Conservation (phyloP, 2,888 invertebrate genomes). For the Lepidochitona cinerea region DNA sequence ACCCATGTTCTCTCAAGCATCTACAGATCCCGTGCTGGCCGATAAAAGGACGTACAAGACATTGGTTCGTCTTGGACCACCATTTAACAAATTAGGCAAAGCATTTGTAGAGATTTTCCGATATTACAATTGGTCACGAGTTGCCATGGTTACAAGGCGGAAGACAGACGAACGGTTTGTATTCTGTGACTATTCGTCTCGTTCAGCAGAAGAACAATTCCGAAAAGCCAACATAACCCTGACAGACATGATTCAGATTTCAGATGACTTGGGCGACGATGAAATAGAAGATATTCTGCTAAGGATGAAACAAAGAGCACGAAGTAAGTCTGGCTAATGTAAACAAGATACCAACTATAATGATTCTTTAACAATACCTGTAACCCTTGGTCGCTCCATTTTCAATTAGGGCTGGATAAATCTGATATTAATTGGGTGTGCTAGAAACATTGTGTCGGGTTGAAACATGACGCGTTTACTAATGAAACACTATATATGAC, state of each 20-base stretch:
- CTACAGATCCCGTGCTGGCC: constrained; percentile 48
- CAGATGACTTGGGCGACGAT: constrained; percentile 30
- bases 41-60: constrained; percentile 52
- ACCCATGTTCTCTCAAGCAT: constrained; percentile 56
- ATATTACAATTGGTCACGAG: constrained; percentile 43
- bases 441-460: too few relatives aligned
- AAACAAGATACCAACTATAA: too few relatives aligned
- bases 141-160: constrained; percentile 45
- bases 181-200: constrained; percentile 55
- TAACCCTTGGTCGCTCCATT: too few relatives aligned
- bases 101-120: constrained; percentile 43
- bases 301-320: constrained; percentile 40
- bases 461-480: too few relatives aligned
- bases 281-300: constrained; percentile 42
- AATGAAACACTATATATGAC: too few relatives aligned
- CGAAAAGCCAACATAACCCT: constrained; percentile 37
- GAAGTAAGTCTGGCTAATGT: constrained; percentile 44
- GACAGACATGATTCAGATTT: constrained; percentile 44
- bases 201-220: constrained; percentile 40
- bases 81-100: constrained; percentile 52
- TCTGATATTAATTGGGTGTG: too few relatives aligned
- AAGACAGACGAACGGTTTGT: constrained; percentile 42
- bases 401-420: too few relatives aligned
- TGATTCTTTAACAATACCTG: too few relatives aligned
- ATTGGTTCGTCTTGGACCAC: constrained; percentile 49